A percentile compares a stretch with the other conserved stretches of the same genome.
Conservation (phyloP, 53 echinoderm and acorn worm genomes). For the Astropecten irregularis region DNA sequence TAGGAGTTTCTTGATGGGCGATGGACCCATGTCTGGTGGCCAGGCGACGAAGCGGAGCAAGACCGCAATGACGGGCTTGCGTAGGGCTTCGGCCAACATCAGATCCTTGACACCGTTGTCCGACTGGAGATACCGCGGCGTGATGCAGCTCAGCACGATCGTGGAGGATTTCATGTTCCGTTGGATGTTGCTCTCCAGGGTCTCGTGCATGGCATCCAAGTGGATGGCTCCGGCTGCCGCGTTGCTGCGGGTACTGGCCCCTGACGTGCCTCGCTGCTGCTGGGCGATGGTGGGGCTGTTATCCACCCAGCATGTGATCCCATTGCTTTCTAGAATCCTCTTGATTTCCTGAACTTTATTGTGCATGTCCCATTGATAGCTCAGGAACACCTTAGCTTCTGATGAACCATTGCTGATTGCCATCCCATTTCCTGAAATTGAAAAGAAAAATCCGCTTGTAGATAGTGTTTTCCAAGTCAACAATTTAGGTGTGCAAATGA, state of each 20-base stretch:
- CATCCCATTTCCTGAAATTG: background rate
- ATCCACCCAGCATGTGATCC: conserved; percentile 89
- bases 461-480: no score
- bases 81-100: conserved; percentile 80
- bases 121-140: conserved; percentile 93
- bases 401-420: conserved; percentile 24
- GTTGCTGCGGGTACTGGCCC: conserved; percentile 61
- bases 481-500: no score
- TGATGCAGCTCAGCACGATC: conserved; percentile 82
- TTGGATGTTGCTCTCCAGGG: conserved; percentile 79
- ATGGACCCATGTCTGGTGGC: conserved; percentile 90
- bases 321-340: conserved; percentile 82
- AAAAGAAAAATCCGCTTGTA: no score
- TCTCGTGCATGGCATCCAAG: conserved; percentile 55
- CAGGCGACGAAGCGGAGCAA: conserved; percentile 87
- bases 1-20: conserved; percentile 84
- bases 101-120: conserved; percentile 93
- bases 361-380: conserved; percentile 99
- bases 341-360: conserved; percentile 96
- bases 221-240: background rate
- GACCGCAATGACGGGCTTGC: conserved; percentile 83
- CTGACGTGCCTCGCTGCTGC: conserved; percentile 65
- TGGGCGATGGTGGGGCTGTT: conserved; percentile 90
- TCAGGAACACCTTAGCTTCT: conserved; percentile 87
- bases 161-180: conserved; percentile 88